Conservation (phyloP, 2,888 invertebrate species). For the Spisula subtruncata region DNA sequence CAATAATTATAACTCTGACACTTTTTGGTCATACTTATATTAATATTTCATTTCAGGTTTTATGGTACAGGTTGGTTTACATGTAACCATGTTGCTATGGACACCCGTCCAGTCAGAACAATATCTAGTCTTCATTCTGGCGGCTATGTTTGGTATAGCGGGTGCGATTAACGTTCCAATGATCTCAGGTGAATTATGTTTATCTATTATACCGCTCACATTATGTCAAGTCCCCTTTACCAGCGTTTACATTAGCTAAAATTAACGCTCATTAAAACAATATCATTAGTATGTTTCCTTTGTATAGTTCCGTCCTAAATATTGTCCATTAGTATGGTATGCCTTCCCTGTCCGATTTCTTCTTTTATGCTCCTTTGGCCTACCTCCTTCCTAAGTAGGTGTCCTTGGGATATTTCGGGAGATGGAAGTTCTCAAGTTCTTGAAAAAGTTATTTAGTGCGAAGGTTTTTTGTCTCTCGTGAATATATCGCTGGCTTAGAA, state of each 20-base stretch:
- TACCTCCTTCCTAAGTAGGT: no score
- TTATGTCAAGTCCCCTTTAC: not conserved
- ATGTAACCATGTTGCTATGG: slow-evolving; percentile 31
- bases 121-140: slow-evolving; percentile 24
- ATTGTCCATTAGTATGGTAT: no score
- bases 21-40: not conserved
- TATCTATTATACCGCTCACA: no score
- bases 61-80: not conserved
- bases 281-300: no score
- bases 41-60: slow-evolving; percentile 19
- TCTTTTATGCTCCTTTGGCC: no score
- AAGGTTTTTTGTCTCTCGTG: no score
- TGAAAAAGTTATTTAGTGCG: no score
- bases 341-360: no score
- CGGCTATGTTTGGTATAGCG: slow-evolving; percentile 35
- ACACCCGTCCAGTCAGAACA: not conserved
- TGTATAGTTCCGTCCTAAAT: no score
- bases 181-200: slow-evolving; percentile 16
- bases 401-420: no score
- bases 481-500: no score
- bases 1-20: not conserved
- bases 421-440: no score
- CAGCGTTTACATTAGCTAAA: not conserved
- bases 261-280: not conserved
- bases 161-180: slow-evolving; percentile 26